Percentiles rank a stretch among this genome's conserved stretches.
Conservation (phyloP, 2,113 vertebrate species). For the Rallus limicola region DNA sequence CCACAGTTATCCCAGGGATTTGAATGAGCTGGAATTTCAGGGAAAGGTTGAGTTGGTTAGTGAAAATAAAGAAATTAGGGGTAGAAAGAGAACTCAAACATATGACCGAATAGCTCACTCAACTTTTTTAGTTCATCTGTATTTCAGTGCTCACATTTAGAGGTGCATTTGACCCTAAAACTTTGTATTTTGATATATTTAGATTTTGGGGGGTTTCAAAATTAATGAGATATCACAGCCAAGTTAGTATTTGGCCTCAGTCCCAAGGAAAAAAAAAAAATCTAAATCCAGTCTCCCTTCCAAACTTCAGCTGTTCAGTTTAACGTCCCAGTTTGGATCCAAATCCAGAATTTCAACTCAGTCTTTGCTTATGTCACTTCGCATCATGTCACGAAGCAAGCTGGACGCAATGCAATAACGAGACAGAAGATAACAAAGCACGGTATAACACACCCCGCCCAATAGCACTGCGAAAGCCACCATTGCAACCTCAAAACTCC, state of each 20-base stretch:
- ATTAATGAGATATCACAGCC: neutral
- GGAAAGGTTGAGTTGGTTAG: neutral
- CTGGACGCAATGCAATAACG: neutral
- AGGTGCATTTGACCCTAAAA: neutral
- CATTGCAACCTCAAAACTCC: neutral
- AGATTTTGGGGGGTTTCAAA: neutral
- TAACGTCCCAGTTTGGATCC: neutral
- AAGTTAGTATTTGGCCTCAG: neutral
- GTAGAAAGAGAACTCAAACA: neutral
- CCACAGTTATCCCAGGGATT: neutral
- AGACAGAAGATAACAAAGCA: neutral
- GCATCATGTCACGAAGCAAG: neutral
- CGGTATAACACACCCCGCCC: neutral
- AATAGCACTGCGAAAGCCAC: neutral
- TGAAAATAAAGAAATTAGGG: neutral
- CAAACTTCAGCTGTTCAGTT: neutral
- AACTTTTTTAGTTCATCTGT: neutral
- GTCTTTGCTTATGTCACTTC: neutral
- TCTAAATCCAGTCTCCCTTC: neutral
- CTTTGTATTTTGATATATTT: neutral
- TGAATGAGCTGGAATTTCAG: slow-evolving; percentile 27
- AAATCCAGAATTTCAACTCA: neutral
- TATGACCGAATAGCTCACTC: neutral
- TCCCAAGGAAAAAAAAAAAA: neutral
- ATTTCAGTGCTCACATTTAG: neutral